Evolutionary conservation across 2,113 vertebrate genomes (phyloP).

Genomic region (Alexandromys fortis): DNA sequence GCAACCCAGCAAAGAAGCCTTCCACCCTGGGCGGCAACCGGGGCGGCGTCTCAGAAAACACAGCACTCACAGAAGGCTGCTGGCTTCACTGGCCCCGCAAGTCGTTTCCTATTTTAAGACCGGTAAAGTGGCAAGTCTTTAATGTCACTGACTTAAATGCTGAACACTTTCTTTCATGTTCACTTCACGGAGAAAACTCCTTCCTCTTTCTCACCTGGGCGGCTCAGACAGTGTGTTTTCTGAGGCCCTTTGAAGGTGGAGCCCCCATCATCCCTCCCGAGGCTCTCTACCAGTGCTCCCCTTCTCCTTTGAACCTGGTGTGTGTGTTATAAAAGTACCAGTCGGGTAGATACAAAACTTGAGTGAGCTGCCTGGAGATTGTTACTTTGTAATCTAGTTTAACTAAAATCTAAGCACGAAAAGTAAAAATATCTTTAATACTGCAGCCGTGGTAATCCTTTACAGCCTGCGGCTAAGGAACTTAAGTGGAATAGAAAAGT

Average conservation of each 20-base stretch:
- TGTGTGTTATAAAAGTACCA: background rate
- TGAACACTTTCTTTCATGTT: slow-evolving; percentile 24
- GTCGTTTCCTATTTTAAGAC: slow-evolving; percentile 37
- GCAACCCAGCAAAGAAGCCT: background rate
- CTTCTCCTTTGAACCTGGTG: background rate
- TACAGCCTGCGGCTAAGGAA: background rate
- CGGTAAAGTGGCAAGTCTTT: slow-evolving; percentile 15
- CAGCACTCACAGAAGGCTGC: background rate
- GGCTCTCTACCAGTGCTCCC: background rate
- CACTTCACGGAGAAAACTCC: background rate
- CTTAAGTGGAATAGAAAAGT: background rate
- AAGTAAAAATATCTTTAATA: slow-evolving; percentile 17
- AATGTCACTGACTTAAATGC: slow-evolving; percentile 1
- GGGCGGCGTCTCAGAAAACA: background rate
- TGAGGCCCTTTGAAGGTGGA: rapidly evolving
- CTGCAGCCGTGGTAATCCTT: background rate
- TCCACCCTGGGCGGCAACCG: background rate
- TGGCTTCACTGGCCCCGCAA: slow-evolving; percentile 26
- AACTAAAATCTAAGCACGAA: slow-evolving; percentile 17
- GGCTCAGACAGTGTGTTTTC: background rate
- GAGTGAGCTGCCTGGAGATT: background rate
- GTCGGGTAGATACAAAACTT: slow-evolving; percentile 12
- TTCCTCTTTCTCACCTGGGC: slow-evolving; percentile 1
- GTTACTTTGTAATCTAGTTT: background rate
- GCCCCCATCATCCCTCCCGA: rapidly evolving